Conservation (phyloP, 2,888 invertebrate genomes). For the Seladonia tumulorum region DNA sequence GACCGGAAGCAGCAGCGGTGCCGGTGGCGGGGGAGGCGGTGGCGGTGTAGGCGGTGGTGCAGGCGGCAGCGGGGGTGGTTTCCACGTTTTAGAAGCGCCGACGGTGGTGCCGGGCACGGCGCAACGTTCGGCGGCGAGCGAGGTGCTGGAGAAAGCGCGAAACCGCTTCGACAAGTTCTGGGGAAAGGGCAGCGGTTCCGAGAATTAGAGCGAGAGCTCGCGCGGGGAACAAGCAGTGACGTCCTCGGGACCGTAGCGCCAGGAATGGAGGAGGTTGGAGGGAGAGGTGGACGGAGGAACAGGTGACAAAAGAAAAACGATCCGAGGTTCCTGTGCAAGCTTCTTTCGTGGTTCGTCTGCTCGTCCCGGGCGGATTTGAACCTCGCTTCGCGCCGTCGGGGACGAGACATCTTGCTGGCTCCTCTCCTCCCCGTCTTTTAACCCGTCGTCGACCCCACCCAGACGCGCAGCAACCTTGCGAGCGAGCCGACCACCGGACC, state of each 20-base stretch:
- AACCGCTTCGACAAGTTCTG: conserved; percentile 94
- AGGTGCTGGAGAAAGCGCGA: conserved; percentile 92
- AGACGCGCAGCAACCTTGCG: neutral
- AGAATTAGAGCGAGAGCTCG: conserved; percentile 72
- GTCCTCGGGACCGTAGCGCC: conserved; percentile 47
- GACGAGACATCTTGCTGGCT: conserved; percentile 43
- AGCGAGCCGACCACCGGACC: neutral
- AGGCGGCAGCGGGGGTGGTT: conserved; percentile 69
- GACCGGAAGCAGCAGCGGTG: conserved; percentile 28
- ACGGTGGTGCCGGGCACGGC: conserved; percentile 69
- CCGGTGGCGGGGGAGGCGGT: conserved; percentile 19
- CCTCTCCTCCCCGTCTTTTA: conserved; percentile 48
- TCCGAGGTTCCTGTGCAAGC: conserved; percentile 47
- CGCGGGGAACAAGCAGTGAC: conserved; percentile 26
- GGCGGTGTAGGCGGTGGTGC: conserved; percentile 53
- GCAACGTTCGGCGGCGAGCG: conserved; percentile 88
- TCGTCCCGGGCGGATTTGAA: conserved; percentile 33
- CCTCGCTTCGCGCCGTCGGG: conserved; percentile 14
- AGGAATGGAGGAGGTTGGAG: conserved; percentile 18
- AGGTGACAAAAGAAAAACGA: conserved; percentile 4
- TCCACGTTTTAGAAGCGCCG: conserved; percentile 83
- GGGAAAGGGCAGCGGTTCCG: conserved; percentile 86
- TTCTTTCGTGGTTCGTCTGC: conserved; percentile 56
- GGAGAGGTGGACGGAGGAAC: conserved; percentile 3
- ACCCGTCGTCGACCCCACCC: conserved; percentile 26